Evolutionary conservation across 2,888 invertebrate species (phyloP), one percentile per base, ranked within the genome.

Genomic region (Sarcophaga variegata): DNA sequence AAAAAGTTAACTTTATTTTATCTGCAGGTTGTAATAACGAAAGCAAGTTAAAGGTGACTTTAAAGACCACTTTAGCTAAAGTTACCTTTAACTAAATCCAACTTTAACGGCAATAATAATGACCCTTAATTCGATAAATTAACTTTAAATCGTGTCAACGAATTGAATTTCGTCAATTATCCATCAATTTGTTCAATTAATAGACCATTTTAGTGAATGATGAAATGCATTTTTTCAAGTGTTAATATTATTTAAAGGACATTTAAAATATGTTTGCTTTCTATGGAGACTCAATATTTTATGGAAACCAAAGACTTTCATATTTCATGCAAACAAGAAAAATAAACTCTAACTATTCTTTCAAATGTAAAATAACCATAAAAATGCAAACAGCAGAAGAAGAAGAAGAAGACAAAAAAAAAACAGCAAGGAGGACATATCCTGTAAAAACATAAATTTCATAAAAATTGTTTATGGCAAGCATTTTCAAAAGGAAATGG

Each of bases 361-460:
- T 80, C 54, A 47, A 64, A 17, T 63, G 72, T 72, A 54, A 77
- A 80, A 87, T 84, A 72, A 45, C 71, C 76, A 76, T 81, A 76
- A 79, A 84, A 87, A 71, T 84, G 77, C 78, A 75, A 79, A 84
- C 75, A 80, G 72, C 62, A 37, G 37, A 37, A 37, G 37, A 37
- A 37, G 27, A 37, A 37, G 6, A 37, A 37, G 17, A 54, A 54
- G 4, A 17, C 49, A 14, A 54, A 54, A 54, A 54, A 12, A 17
- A 4, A 54, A 54, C 1, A 54, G 54, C 8, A 37, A 66, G 64
- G 66, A 70, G 78, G 74, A 66, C 80, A 82, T 80, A 59, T 62
- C 67, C 81, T 82, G 47, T 49, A 37, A 76, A 82, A 76, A 82
- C 59, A 67, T 76, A 84, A 87, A 84, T 87, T 82, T 54, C 63